Percentiles rank a stretch among this genome's conserved stretches.
Evolutionary conservation across 2,797 vertebrate species (phyloP).

Genomic region (Sebastolobus alascanus): DNA sequence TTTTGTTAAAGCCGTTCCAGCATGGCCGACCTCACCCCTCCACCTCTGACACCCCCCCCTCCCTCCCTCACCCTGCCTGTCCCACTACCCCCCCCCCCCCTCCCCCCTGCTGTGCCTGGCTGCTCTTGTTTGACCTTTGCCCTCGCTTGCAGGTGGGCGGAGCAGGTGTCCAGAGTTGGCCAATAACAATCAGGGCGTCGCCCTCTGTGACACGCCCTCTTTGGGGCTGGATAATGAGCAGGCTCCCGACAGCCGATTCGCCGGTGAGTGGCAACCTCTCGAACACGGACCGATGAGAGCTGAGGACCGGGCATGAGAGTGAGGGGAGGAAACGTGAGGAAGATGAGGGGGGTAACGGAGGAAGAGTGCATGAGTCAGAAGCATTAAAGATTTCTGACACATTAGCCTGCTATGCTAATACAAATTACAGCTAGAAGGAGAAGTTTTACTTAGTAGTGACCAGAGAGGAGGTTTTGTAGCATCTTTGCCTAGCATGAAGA

Average conservation of each 20-base stretch:
- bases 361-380: slow-evolving; percentile 50
- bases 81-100: slow-evolving; percentile 39
- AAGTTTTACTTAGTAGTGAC: background rate
- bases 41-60: slow-evolving; percentile 50
- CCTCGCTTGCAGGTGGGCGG: slow-evolving; percentile 99
- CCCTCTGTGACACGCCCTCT: slow-evolving; percentile 91
- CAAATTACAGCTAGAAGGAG: slow-evolving; percentile 11
- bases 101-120: slow-evolving; percentile 83
- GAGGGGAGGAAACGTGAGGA: slow-evolving; percentile 31
- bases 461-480: slow-evolving; percentile 31
- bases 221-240: slow-evolving; percentile 99
- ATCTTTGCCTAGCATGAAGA: slow-evolving; percentile 64
- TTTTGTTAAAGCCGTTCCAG: slow-evolving; percentile 52
- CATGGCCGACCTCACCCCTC: slow-evolving; percentile 66
- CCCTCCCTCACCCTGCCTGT: slow-evolving; percentile 52
- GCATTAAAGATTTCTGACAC: slow-evolving; percentile 17
- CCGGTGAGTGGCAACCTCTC: slow-evolving; percentile 98
- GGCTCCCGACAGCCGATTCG: slow-evolving; percentile 96
- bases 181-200: slow-evolving; percentile 99
- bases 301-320: slow-evolving; percentile 62
- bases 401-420: slow-evolving; percentile 30
- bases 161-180: slow-evolving; percentile 97
- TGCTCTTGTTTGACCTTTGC: slow-evolving; percentile 92
- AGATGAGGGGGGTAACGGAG: background rate
- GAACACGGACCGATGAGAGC: slow-evolving; percentile 90